Evolutionary conservation across 2,797 vertebrate species (phyloP).

Genomic region (Caiman crocodilus): DNA sequence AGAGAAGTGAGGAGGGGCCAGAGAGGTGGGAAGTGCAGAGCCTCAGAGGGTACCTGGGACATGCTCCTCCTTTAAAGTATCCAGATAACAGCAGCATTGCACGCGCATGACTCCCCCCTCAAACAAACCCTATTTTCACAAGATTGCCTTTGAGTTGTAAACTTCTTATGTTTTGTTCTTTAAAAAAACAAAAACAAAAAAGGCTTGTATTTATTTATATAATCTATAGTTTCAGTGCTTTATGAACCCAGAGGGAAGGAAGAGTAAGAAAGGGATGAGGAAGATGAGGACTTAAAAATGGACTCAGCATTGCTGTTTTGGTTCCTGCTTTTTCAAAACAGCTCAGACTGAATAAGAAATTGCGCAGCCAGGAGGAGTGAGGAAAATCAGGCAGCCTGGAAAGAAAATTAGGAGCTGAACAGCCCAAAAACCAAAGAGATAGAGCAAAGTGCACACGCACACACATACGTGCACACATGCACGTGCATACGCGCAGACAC

Average conservation of each 20-base stretch:
- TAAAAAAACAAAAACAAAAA: conserved; percentile 39
- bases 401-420: conserved; percentile 70
- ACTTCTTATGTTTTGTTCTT: conserved; percentile 33
- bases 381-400: conserved; percentile 71
- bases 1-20: conserved; percentile 79
- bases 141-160: conserved; percentile 72
- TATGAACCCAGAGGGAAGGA: conserved; percentile 66
- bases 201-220: conserved; percentile 57
- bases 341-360: conserved; percentile 73
- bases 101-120: conserved; percentile 73
- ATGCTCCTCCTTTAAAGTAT: conserved; percentile 81
- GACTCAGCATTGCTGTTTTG: conserved; percentile 65
- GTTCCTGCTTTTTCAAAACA: conserved; percentile 69
- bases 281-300: conserved; percentile 71
- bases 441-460: conserved; percentile 60
- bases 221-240: conserved; percentile 67
- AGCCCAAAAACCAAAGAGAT: conserved; percentile 68
- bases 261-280: conserved; percentile 67
- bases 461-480: conserved; percentile 36
- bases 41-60: conserved; percentile 76
- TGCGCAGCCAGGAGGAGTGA: conserved; percentile 73
- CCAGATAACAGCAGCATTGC: conserved; percentile 78
- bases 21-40: conserved; percentile 77
- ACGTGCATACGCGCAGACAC: conserved; percentile 30
- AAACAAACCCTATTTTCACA: conserved; percentile 74